Evolutionary conservation across 2,888 invertebrate genomes (phyloP).

Genomic region (Tinea semifulvella): DNA sequence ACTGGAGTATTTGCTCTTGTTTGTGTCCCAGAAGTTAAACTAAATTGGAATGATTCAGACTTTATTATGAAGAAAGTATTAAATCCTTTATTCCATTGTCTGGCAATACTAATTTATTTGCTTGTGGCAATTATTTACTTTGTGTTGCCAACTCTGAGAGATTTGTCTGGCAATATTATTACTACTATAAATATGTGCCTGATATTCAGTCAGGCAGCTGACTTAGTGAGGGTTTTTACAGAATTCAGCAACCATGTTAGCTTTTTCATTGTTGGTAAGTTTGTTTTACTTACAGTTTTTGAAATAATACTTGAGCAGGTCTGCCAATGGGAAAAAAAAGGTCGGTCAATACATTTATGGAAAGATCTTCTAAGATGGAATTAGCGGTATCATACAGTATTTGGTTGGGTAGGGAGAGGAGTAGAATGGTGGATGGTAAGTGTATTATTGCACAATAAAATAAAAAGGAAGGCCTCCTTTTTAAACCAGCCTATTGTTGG

Average conservation of each 20-base stretch:
- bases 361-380: too few species aligned
- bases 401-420: too few species aligned
- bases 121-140: constrained; percentile 83
- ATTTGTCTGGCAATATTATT: constrained; percentile 85
- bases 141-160: constrained; percentile 81
- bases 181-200: constrained; percentile 83
- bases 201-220: constrained; percentile 79
- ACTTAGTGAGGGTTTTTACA: constrained; percentile 80
- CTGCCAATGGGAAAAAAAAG: too few species aligned
- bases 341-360: too few species aligned
- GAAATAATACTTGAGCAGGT: too few species aligned
- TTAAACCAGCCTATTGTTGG: too few species aligned
- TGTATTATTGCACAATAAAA: too few species aligned
- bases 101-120: constrained; percentile 75
- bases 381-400: too few species aligned
- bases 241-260: constrained; percentile 83
- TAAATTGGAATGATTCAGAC: constrained; percentile 77
- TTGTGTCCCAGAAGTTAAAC: constrained; percentile 75
- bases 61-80: constrained; percentile 79
- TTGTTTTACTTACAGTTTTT: too few species aligned
- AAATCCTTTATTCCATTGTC: constrained; percentile 79
- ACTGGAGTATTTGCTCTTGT: constrained; percentile 76
- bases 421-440: too few species aligned
- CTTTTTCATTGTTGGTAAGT: constrained; percentile 79
- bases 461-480: too few species aligned